Evolutionary conservation across 1,140 invertebrate genomes (phyloP), one percentile per base, ranked within the genome.

Genomic region (Carposina sasakii): DNA sequence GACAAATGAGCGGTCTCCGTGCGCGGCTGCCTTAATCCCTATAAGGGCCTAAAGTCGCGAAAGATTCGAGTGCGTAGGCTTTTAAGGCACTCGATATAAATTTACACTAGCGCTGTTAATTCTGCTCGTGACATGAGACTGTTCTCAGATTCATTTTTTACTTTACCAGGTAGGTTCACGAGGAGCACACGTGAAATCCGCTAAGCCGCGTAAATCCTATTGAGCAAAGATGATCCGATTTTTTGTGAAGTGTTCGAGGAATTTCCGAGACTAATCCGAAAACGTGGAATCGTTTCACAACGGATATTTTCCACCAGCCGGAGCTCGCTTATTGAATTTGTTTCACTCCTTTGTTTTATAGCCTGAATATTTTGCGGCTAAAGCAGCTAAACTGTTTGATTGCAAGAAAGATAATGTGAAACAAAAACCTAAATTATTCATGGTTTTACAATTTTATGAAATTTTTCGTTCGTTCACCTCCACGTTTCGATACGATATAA

Each of bases 151-250:
- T n/a, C n/a, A n/a, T n/a, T n/a, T n/a, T n/a, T n/a, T n/a, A n/a
- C n/a, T n/a, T n/a, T n/a, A n/a, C n/a, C n/a, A n/a, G n/a, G n/a
- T n/a, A n/a, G 33, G 54, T 52, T 54, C 57, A 52, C 61, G 58
- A 52, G 43, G 52, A 52, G 58, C 57, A 66, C 60, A 72, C 65
- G 71, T 75, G 68, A 71, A 74, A 71, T 74, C 63, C 62, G 59
- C 55, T 76, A 81, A 81, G 59, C 67, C 72, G 62, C 57, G 60
- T 67, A 76, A 77, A 76, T 71, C 74, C 68, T 58, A 69, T 75
- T 48, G 55, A 63, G 69, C 60, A 65, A 69, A 63, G 59, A 71
- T 69, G 62, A 67, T 71, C 64, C 67, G n/a, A n/a, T 52, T 61
- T 76, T 71, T 74, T 66, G 64, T 70, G 61, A 56, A 67, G 63